Percentiles rank a stretch among this genome's conserved stretches.
phyloP scores from a whole-genome alignment of 2,113 vertebrate genomes.

The Oceanodroma tethys region DNA sequence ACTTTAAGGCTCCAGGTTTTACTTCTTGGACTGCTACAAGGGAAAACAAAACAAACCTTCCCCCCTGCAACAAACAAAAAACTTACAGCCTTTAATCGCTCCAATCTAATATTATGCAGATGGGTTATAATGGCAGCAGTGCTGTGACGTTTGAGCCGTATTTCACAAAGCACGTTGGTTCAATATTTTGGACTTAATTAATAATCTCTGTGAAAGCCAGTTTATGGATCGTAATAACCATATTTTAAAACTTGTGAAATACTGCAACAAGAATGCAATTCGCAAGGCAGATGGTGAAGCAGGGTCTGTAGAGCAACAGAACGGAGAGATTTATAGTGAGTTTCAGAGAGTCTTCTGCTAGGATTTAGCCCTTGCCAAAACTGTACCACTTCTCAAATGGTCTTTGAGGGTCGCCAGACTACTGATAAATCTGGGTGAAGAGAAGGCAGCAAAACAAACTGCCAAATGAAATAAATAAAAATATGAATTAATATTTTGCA shows the following conservation, averaged over 20 bases:
- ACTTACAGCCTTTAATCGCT: slow-evolving; percentile 10
- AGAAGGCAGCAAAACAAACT: slow-evolving; percentile 21
- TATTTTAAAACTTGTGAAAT: slow-evolving; percentile 76
- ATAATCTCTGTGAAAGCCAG: slow-evolving; percentile 70
- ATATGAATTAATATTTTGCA: slow-evolving; percentile 11
- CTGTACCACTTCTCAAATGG: slow-evolving; percentile 45
- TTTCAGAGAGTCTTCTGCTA: slow-evolving; percentile 61
- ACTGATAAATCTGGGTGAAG: slow-evolving; percentile 28
- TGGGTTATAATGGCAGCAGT: slow-evolving; percentile 19
- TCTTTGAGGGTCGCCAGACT: slow-evolving; percentile 56
- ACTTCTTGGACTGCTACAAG: slow-evolving; percentile 58
- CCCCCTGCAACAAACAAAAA: neutral
- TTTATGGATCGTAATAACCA: slow-evolving; percentile 72
- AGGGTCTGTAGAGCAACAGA: slow-evolving; percentile 65
- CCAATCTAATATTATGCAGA: slow-evolving; percentile 38
- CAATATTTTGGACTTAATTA: slow-evolving; percentile 80
- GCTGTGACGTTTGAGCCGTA: slow-evolving; percentile 26
- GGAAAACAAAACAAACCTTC: neutral
- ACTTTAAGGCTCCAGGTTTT: slow-evolving; percentile 72
- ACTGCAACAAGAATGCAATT: slow-evolving; percentile 69
- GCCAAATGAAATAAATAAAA: slow-evolving; percentile 51
- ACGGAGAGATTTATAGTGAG: slow-evolving; percentile 69
- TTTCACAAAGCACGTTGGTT: slow-evolving; percentile 57
- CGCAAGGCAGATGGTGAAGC: slow-evolving; percentile 68
- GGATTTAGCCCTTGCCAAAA: slow-evolving; percentile 57